These are phyloP conservation scores for Ictalurus punctatus DNA, from an alignment of 2,113 vertebrate genomes.

Conservation along the genomic window DNA sequence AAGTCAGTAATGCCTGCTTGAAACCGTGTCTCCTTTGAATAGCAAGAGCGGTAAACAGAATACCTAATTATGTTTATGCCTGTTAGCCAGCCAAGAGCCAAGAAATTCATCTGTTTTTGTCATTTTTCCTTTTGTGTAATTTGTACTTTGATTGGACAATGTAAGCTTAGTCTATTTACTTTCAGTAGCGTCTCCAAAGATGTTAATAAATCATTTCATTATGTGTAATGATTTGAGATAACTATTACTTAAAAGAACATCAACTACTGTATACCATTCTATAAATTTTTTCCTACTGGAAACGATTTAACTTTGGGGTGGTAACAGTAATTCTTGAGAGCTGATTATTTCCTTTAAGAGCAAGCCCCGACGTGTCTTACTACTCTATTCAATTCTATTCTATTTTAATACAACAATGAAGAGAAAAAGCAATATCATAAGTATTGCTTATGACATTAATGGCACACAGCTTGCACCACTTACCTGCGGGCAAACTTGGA, in stretches of 20 bases:
- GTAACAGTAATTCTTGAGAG: not conserved
- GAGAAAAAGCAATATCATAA: not conserved
- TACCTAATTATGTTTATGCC: not conserved
- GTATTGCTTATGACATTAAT: not conserved
- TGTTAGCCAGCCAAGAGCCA: not conserved
- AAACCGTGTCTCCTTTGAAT: not conserved
- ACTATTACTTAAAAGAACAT: not conserved
- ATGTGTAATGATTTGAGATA: not conserved
- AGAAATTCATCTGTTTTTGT: not conserved
- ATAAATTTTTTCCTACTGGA: no score
- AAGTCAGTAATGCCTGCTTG: not conserved
- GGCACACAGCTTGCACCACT: constrained; percentile 59
- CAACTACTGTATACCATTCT: no score
- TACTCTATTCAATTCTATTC: not conserved
- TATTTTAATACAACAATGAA: not conserved
- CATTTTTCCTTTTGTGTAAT: not conserved
- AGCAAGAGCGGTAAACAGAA: constrained; percentile 4
- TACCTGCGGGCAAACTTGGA: constrained; percentile 97
- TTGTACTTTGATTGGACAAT: not conserved
- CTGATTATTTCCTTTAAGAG: not conserved
- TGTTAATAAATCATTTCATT: not conserved
- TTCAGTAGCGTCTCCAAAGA: not conserved
- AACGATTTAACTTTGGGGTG: no score
- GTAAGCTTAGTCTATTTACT: not conserved
- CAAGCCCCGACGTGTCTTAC: not conserved